Conservation (phyloP, 2,797 vertebrate species). For the Valencia hispanica region DNA sequence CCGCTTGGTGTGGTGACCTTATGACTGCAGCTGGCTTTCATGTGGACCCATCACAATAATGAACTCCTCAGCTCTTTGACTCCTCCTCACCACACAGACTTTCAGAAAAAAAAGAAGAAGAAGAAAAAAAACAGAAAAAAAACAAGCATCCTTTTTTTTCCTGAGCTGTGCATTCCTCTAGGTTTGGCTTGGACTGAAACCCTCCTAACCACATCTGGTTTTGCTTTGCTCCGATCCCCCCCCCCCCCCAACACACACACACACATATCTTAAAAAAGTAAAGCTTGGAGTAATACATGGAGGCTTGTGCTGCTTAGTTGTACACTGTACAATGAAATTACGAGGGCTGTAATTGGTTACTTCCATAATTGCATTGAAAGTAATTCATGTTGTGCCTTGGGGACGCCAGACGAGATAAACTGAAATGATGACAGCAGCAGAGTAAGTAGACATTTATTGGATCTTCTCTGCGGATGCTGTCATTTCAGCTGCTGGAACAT, state of each 20-base stretch:
- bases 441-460: slow-evolving; percentile 59
- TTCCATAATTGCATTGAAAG: slow-evolving; percentile 70
- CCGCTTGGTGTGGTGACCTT: slow-evolving; percentile 36
- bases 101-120: slow-evolving; percentile 18
- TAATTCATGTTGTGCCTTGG: slow-evolving; percentile 60
- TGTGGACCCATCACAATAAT: slow-evolving; percentile 57
- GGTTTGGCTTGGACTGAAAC: slow-evolving; percentile 63
- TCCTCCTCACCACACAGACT: slow-evolving; percentile 40
- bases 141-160: not conserved
- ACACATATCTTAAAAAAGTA: slow-evolving; percentile 69
- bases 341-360: slow-evolving; percentile 70
- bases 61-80: slow-evolving; percentile 60
- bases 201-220: slow-evolving; percentile 75
- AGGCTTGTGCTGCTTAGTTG: slow-evolving; percentile 69
- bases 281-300: slow-evolving; percentile 69
- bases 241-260: not conserved
- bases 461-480: slow-evolving; percentile 60
- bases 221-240: slow-evolving; percentile 68
- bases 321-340: slow-evolving; percentile 65
- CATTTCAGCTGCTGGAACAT: slow-evolving; percentile 58
- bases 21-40: slow-evolving; percentile 40
- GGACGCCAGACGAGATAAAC: slow-evolving; percentile 66
- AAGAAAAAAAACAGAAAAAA: not conserved
- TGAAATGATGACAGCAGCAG: slow-evolving; percentile 58
- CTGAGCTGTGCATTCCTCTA: slow-evolving; percentile 72